Evolutionary conservation across 1,140 invertebrate genomes (phyloP), one percentile per base, ranked within the genome.

Genomic region (Pygmarrhopalites habei): DNA sequence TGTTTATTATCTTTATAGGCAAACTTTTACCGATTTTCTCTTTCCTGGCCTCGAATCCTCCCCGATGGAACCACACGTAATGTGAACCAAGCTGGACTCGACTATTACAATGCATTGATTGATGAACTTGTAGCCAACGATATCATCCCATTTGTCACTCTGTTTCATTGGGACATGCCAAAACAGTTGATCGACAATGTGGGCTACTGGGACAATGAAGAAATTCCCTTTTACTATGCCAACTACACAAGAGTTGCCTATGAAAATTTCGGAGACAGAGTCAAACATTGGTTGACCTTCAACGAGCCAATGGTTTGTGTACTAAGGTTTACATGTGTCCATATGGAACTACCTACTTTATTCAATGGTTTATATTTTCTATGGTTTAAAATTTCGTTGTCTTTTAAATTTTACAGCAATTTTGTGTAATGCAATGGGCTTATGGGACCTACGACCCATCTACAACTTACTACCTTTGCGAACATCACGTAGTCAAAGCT

Each of bases 301-400:
- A 72, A 72, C 58, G 67, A 72, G 26, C 62, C 70, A 5, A 65
- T 60, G 60, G 71, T 72, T 80, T 82, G 72, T 83, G 82, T 81
- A 75, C 15, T 35, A 15, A 35, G n/a, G 32, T 15, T 35, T 35
- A 5, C 5, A 7, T 7, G 5, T 35, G 5, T 35, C 5, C 5
- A 5, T 35, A 5, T n/a, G n/a, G n/a, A 12, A 41, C n/a, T 41
- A 41, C 39, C 39, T 41, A 12, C 32, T 35, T 35, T 46, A 46
- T 46, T n/a, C 7, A 10, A 10, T 5, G 19, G n/a, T 41, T 41
- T 10, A 12, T 12, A 12, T n/a, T 12, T 10, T 41, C 10, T 10
- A 10, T n/a, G 10, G 10, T 12, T 41, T n/a, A 10, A 12, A n/a
- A 41, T n/a, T n/a, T n/a, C n/a, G n/a, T n/a, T 39, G 10, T 17